Percentiles rank a stretch among this genome's conserved stretches.
These are phyloP conservation scores for Didymodactylos carnosus DNA, from an alignment of 2,888 invertebrate genomes.

Conservation along the genomic window DNA sequence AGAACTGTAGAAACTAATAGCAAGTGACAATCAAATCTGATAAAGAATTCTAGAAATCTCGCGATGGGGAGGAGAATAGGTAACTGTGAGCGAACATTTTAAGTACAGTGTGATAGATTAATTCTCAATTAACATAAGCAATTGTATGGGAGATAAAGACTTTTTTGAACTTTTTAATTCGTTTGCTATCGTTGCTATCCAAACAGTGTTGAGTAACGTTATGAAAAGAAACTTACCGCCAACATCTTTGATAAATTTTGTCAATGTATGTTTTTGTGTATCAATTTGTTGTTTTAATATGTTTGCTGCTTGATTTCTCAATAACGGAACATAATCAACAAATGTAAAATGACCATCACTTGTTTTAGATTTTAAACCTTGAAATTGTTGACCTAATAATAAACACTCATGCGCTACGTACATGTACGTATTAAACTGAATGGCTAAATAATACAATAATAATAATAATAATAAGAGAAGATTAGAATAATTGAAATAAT, in stretches of 20 bases:
- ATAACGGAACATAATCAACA: background rate
- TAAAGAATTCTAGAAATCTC: too few species aligned
- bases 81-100: too few species aligned
- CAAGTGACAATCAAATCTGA: too few species aligned
- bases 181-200: too few species aligned
- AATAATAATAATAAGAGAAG: background rate
- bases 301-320: background rate
- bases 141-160: too few species aligned
- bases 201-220: too few species aligned
- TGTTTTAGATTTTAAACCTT: background rate
- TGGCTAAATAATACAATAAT: background rate
- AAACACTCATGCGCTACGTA: background rate
- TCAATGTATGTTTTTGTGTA: background rate
- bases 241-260: background rate
- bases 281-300: background rate
- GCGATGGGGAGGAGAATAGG: too few species aligned
- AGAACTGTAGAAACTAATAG: too few species aligned
- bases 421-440: background rate
- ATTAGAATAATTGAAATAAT: background rate
- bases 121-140: too few species aligned
- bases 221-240: too few species aligned
- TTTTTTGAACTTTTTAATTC: too few species aligned
- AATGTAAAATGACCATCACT: background rate
- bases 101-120: too few species aligned
- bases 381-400: background rate